A percentile compares a stretch with the other conserved stretches of the same genome.
Evolutionary conservation across 2,888 invertebrate genomes (phyloP).

Genomic region (Phorcus lineatus): DNA sequence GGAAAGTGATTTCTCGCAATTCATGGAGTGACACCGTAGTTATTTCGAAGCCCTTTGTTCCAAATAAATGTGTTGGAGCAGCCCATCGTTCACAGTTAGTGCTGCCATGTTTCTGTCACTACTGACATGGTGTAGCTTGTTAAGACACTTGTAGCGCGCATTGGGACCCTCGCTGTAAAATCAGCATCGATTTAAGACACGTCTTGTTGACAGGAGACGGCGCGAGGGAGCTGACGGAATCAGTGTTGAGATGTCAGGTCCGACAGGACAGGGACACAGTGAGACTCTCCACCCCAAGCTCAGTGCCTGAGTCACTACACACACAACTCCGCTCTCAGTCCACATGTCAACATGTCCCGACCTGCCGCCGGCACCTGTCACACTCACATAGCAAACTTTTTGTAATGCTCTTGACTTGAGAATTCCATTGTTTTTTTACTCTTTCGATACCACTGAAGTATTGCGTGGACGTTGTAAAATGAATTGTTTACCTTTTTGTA

Average conservation of each 20-base stretch:
- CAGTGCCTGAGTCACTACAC: background rate
- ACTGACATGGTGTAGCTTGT: conserved; percentile 3
- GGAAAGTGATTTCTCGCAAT: conserved; percentile 7
- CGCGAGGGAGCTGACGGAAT: background rate
- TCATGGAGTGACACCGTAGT: conserved; percentile 1
- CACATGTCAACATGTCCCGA: too few relatives aligned
- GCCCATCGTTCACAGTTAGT: conserved; percentile 5
- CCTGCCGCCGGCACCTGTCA: too few relatives aligned
- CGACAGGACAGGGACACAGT: background rate
- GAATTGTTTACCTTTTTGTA: too few relatives aligned
- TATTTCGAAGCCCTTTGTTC: conserved; percentile 13
- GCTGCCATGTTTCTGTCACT: background rate
- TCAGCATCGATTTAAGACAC: background rate
- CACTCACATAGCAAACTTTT: too few relatives aligned
- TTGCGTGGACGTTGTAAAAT: too few relatives aligned
- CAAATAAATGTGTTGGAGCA: conserved; percentile 2
- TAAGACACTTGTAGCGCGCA: conserved; percentile 10
- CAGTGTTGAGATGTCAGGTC: background rate
- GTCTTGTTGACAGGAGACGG: background rate
- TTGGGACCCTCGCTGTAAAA: background rate
- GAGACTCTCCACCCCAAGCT: background rate
- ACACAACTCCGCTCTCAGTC: background rate
- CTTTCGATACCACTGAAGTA: too few relatives aligned
- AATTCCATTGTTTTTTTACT: too few relatives aligned
- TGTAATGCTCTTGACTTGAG: too few relatives aligned